Evolutionary conservation across 2,888 invertebrate genomes (phyloP).

Genomic region (Lysandra bellargus): DNA sequence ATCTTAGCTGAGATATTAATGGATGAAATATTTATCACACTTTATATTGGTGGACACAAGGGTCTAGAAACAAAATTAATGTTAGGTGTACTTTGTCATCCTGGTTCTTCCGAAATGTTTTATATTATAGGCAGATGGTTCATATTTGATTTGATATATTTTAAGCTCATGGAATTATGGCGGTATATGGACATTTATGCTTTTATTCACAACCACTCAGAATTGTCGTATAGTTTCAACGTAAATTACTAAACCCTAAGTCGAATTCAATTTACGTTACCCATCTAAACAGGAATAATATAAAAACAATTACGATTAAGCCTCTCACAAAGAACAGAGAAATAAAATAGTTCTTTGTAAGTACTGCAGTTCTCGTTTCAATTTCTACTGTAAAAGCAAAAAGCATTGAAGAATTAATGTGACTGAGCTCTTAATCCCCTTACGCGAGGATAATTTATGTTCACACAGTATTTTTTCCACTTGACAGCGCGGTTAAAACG

Average conservation of each 20-base stretch:
- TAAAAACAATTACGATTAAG: background rate
- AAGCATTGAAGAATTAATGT: background rate
- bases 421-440: background rate
- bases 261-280: too few relatives aligned
- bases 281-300: background rate
- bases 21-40: background rate
- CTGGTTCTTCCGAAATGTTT: background rate
- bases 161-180: too few relatives aligned
- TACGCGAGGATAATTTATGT: conserved; percentile 2
- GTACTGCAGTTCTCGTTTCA: background rate
- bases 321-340: background rate
- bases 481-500: background rate
- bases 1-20: background rate
- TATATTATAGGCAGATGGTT: too few relatives aligned
- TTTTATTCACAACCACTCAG: too few relatives aligned
- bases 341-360: background rate
- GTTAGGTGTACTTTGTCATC: background rate
- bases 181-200: too few relatives aligned
- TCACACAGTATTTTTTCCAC: conserved; percentile 5
- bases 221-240: too few relatives aligned
- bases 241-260: too few relatives aligned
- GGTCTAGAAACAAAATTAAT: background rate
- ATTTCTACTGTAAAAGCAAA: background rate
- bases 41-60: background rate
- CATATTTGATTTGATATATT: too few relatives aligned